Evolutionary conservation across 1,140 invertebrate species (phyloP), one percentile per base, ranked within the genome.

Genomic region (Coelopa frigida): DNA sequence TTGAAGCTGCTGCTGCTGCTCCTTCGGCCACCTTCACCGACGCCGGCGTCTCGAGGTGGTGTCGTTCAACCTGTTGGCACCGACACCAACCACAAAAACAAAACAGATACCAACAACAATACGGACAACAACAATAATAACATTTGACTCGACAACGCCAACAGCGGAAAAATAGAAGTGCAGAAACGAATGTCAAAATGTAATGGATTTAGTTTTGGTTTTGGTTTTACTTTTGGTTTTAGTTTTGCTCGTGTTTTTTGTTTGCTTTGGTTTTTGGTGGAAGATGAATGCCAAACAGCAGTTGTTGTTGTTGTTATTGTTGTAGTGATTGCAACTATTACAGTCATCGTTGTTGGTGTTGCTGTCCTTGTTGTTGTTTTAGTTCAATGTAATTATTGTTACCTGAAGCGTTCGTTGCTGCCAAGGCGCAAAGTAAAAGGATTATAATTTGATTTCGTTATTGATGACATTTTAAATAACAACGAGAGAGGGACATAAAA

Each of bases 211-310:
- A 29, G 14, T 29, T 29, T 14, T 29, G 14, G 14, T 29, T 29
- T 29, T 29, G 8, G 8, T 10, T 29, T 29, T 29, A 29, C 14
- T 29, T 29, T 10, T 29, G 8, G 14, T 29, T 29, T 29, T 29
- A 10, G 14, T 29, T 29, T 29, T 10, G 8, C 14, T 29, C 12
- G 7, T 36, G 18, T 8, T 36, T 36, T 36, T 8, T 36, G 6
- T 36, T 36, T 36, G 18, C 18, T 36, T 36, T 36, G 12, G 6
- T 36, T 36, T 36, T 36, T n/a, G n/a, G n/a, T n/a, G n/a, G n/a
- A n/a, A n/a, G n/a, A n/a, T n/a, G n/a, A n/a, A n/a, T n/a, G n/a
- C n/a, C n/a, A n/a, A n/a, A n/a, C n/a, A n/a, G n/a, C n/a, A n/a
- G n/a, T n/a, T n/a, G n/a, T n/a, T n/a, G n/a, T n/a, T n/a, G n/a